Percentiles rank a stretch among this genome's conserved stretches.
phyloP scores from a whole-genome alignment of 1,140 invertebrate genomes.

The Contarinia nasturtii region DNA sequence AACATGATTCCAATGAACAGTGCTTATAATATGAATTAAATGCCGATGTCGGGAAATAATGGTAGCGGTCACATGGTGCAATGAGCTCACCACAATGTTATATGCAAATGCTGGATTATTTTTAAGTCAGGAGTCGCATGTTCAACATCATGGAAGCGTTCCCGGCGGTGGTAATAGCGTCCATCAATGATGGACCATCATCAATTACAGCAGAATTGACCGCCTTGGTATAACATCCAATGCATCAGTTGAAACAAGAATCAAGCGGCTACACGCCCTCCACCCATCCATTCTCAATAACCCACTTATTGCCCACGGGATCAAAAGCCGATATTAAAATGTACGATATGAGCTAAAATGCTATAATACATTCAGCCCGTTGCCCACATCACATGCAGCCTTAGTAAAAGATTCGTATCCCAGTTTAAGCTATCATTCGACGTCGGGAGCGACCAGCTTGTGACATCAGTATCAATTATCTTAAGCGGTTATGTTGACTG shows the following conservation, averaged over 20 bases:
- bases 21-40: slow-evolving; percentile 59
- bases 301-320: slow-evolving; percentile 67
- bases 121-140: slow-evolving; percentile 26
- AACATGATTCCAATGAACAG: slow-evolving; percentile 45
- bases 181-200: too few species aligned
- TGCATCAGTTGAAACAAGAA: slow-evolving; percentile 57
- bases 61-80: slow-evolving; percentile 35
- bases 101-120: slow-evolving; percentile 24
- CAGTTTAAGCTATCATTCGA: slow-evolving; percentile 50
- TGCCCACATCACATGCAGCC: slow-evolving; percentile 38
- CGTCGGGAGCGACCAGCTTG: slow-evolving; percentile 44
- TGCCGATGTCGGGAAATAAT: slow-evolving; percentile 35
- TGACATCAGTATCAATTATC: slow-evolving; percentile 53
- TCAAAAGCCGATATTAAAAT: slow-evolving; percentile 67
- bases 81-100: slow-evolving; percentile 42
- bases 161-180: slow-evolving; percentile 12
- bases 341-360: slow-evolving; percentile 55
- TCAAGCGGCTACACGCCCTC: slow-evolving; percentile 56
- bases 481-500: slow-evolving; percentile 26
- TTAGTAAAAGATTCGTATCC: slow-evolving; percentile 57
- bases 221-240: slow-evolving; percentile 41
- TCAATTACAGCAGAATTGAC: slow-evolving; percentile 34
- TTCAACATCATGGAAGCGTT: slow-evolving; percentile 10
- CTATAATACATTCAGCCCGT: slow-evolving; percentile 36
- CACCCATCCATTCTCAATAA: slow-evolving; percentile 85